A percentile compares a stretch with the other conserved stretches of the same genome.
Evolutionary conservation across 2,113 vertebrate genomes (phyloP).

Genomic region (Protobothrops mucrosquamatus): DNA sequence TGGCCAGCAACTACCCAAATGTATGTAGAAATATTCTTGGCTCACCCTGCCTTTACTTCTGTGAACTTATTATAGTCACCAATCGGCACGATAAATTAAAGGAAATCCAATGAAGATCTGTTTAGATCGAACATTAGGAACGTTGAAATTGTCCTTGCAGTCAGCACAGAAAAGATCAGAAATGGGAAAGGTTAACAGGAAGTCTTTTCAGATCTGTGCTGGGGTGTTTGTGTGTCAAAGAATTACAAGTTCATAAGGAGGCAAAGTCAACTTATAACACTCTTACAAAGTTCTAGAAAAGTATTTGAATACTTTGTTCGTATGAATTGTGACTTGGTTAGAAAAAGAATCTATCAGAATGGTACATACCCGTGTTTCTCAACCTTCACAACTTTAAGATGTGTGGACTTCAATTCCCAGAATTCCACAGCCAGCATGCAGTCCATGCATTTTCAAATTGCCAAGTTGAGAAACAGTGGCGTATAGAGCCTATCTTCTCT

Average conservation of each 20-base stretch:
- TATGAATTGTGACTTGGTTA: background rate
- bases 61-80: background rate
- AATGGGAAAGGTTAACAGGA: background rate
- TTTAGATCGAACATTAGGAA: background rate
- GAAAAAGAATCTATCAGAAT: background rate
- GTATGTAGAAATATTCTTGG: background rate
- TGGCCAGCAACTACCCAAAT: background rate
- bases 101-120: background rate
- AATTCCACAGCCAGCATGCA: background rate
- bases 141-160: background rate
- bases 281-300: background rate
- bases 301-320: background rate
- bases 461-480: background rate
- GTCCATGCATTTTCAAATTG: too few relatives aligned
- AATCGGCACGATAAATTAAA: background rate
- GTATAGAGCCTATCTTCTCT: background rate
- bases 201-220: background rate
- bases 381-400: background rate
- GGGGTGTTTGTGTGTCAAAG: background rate
- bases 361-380: background rate
- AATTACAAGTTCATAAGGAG: background rate
- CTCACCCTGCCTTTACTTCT: background rate
- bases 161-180: background rate
- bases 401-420: background rate
- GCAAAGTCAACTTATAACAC: background rate